phyloP scores from a whole-genome alignment of 2,113 vertebrate genomes.

The Mesembrinibis cayennensis region DNA sequence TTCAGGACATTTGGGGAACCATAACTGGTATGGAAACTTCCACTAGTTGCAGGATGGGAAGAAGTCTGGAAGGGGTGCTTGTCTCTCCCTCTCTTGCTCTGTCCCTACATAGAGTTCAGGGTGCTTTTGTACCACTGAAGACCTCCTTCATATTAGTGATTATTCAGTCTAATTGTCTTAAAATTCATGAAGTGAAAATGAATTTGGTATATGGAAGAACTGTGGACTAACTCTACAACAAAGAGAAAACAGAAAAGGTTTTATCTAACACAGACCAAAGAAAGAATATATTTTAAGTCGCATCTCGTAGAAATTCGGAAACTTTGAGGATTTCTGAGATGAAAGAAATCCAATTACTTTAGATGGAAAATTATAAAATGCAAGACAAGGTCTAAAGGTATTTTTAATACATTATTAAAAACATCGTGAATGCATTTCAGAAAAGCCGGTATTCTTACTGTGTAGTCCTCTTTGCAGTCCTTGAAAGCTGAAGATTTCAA shows the following conservation, averaged over 20 bases:
- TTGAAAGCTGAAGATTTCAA: neutral
- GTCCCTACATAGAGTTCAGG: neutral
- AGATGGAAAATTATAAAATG: neutral
- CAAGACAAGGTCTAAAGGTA: neutral
- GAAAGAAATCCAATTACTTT: neutral
- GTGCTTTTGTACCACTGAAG: neutral
- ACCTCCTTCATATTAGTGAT: neutral
- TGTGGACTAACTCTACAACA: neutral
- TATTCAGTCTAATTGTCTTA: neutral
- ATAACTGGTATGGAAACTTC: neutral
- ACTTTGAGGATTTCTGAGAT: neutral
- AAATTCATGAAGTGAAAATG: neutral
- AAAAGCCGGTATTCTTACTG: neutral
- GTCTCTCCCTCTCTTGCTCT: neutral
- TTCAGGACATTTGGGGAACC: neutral
- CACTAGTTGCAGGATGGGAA: neutral
- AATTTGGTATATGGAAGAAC: neutral
- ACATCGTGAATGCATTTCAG: neutral
- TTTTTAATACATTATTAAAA: neutral
- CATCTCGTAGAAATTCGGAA: neutral
- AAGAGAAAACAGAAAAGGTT: neutral
- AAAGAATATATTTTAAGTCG: neutral
- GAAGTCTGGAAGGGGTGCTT: neutral
- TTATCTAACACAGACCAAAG: neutral
- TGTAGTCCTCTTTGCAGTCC: neutral